Evolutionary conservation across 92 coral and sea anemone species (phyloP), one percentile per base, ranked within the genome.

Genomic region (Zoanthus sociatus): DNA sequence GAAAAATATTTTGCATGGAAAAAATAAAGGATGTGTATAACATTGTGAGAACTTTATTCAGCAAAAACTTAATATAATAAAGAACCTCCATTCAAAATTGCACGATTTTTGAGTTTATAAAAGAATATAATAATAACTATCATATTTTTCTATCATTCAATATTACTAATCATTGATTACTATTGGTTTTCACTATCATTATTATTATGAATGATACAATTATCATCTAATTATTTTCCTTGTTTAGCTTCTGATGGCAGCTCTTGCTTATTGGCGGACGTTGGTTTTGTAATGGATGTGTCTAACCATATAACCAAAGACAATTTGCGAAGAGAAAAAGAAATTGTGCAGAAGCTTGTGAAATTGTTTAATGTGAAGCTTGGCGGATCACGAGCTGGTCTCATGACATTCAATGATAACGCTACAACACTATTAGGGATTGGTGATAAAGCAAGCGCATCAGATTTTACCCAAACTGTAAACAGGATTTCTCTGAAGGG

Each of bases 271-370:
- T 50, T 73, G 77, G 45, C 77, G n/a, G 77, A 73, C 77, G 18
- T 73, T 33, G 77, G 77, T 73, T 73, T 73, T 42, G 77, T 73
- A 46, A 73, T 73, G 77, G 77, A 73, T 42, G 50, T 73, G 77
- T 73, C 77, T 13, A 15, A 73, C 18, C 44, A 20, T 48, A 73
- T 73, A 73, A 73, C 50, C 77, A 18, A 42, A 13, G 10, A 4
- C 5, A 42, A 73, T n/a, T 44, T 44, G 44, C 20, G 9, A 4
- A 32, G 51, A 20, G 50, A 73, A 48, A 73, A 73, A 18, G 37
- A 33, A 42, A 18, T 73, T 12, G 15, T 73, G 15, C 18, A 73
- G 51, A 48, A 18, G 17, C 50, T 73, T 17, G 50, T 45, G 9
- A 7, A 42, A 3, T 46, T 20, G 14, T 73, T 73, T 44, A 20